A percentile compares a stretch with the other conserved stretches of the same genome.
Conservation (phyloP, 2,797 vertebrate genomes). For the Lindbergichthys nudifrons region DNA sequence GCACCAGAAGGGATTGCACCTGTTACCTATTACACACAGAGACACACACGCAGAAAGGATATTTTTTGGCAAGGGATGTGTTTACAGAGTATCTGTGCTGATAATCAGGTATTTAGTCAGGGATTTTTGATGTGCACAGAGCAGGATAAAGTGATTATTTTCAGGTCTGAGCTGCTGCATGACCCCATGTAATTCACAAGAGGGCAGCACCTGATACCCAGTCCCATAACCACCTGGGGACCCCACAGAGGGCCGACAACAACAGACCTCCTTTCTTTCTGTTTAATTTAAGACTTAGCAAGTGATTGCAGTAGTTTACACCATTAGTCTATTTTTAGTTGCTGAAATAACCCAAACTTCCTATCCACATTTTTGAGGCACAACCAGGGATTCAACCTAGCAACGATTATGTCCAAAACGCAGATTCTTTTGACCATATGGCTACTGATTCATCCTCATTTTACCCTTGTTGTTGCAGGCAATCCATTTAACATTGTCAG, state of each 20-base stretch:
- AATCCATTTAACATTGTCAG: constrained; percentile 93
- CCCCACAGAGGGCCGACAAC: background rate
- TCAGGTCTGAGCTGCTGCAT: constrained; percentile 46
- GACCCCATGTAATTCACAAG: constrained; percentile 62
- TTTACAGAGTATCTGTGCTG: constrained; percentile 54
- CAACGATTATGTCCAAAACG: background rate
- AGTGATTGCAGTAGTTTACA: background rate
- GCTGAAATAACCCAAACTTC: background rate
- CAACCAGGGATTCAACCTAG: background rate
- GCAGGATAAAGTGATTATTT: constrained; percentile 62
- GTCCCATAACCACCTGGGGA: constrained; percentile 21
- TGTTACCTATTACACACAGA: constrained; percentile 55
- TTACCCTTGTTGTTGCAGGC: constrained; percentile 98
- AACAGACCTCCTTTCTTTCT: background rate
- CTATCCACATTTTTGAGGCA: background rate
- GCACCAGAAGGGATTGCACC: constrained; percentile 61
- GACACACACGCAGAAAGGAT: constrained; percentile 22
- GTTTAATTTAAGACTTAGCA: background rate
- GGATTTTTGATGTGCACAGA: constrained; percentile 42
- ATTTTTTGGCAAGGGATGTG: constrained; percentile 43
- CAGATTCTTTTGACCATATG: background rate
- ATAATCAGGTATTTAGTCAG: constrained; percentile 68
- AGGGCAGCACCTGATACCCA: constrained; percentile 66
- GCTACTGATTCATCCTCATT: background rate
- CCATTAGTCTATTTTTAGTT: background rate